These are phyloP conservation scores for Camelus dromedarius DNA, from an alignment of 2,113 vertebrate genomes.

Conservation along the genomic window DNA sequence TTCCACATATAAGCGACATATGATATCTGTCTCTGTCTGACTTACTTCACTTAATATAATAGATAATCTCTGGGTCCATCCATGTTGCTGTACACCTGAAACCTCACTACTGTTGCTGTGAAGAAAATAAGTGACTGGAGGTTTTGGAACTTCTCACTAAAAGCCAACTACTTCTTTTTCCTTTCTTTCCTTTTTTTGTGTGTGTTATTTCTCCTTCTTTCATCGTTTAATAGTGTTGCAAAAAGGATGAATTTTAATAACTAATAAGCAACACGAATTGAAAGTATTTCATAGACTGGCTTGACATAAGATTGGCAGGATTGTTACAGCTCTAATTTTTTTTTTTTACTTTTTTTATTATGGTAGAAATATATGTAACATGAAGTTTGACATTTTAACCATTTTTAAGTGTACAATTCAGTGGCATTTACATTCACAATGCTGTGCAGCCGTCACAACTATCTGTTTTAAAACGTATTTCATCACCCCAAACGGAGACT, in stretches of 20 bases:
- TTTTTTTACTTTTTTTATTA: not conserved
- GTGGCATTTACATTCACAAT: not conserved
- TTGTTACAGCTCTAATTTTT: not conserved
- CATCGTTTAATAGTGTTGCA: not conserved
- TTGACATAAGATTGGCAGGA: not conserved
- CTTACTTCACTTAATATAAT: too few species aligned
- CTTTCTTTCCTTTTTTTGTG: not conserved
- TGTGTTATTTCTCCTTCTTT: not conserved
- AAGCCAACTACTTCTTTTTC: not conserved
- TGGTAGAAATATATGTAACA: not conserved
- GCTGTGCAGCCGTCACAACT: not conserved
- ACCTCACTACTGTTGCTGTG: not conserved
- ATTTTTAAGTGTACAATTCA: not conserved
- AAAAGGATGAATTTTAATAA: slow-evolving; percentile 26
- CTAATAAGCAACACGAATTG: not conserved
- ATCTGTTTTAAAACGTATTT: not conserved
- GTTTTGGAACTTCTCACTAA: not conserved
- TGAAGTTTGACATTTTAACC: not conserved
- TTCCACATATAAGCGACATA: too few species aligned
- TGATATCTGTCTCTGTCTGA: too few species aligned
- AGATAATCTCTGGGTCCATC: too few species aligned
- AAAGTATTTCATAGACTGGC: not conserved
- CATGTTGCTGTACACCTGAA: not conserved
- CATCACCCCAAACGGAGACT: not conserved
- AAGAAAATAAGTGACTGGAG: not conserved